phyloP scores from a whole-genome alignment of 2,888 invertebrate species.

The Papilio elwesi region DNA sequence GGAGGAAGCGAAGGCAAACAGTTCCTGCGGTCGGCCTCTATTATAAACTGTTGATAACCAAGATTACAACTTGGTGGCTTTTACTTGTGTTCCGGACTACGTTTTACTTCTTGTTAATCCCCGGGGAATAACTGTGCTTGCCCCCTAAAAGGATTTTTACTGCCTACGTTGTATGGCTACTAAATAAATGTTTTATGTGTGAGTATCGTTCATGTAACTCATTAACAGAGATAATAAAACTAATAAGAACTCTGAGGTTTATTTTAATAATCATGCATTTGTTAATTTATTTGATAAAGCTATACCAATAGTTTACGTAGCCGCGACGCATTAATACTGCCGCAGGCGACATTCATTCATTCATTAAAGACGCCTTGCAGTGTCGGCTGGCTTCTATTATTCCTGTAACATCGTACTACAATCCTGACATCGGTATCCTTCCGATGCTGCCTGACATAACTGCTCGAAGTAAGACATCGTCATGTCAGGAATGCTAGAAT shows the following conservation, averaged over 20 bases:
- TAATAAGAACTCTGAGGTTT: neutral
- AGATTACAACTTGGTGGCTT: constrained; percentile 40
- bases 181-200: constrained; percentile 21
- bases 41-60: constrained; percentile 68
- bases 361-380: no score
- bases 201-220: constrained; percentile 14
- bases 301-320: no score
- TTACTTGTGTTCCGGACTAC: constrained; percentile 33
- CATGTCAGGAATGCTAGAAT: no score
- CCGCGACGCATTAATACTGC: no score
- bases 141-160: constrained; percentile 38
- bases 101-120: constrained; percentile 40
- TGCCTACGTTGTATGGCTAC: constrained; percentile 20
- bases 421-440: no score
- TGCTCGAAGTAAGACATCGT: no score
- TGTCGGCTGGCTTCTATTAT: no score
- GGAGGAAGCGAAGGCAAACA: constrained; percentile 72
- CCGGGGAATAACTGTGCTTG: constrained; percentile 14
- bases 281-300: neutral
- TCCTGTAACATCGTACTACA: no score
- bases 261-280: no score
- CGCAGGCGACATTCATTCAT: no score
- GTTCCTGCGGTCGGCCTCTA: constrained; percentile 68
- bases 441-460: no score
- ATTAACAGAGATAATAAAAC: constrained; percentile 10